These are phyloP conservation scores for Stictocephala bisonia DNA, from an alignment of 2,888 invertebrate genomes.

Conservation along the genomic window DNA sequence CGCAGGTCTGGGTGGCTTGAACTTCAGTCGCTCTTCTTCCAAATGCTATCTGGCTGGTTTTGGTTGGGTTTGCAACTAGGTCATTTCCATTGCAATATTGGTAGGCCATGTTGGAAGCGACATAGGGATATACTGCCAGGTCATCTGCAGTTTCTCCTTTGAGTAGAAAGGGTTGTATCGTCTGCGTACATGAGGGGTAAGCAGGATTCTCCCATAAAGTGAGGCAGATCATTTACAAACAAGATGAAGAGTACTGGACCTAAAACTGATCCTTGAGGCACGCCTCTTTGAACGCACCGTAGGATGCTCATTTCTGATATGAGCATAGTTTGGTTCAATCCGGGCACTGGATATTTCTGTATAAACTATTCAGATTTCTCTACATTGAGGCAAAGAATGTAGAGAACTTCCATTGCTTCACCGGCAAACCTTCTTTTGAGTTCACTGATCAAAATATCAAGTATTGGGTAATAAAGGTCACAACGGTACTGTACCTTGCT, in stretches of 20 bases:
- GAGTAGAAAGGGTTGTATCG: neutral
- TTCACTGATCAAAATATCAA: too few relatives aligned
- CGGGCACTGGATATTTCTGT: too few relatives aligned
- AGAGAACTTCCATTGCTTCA: too few relatives aligned
- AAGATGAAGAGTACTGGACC: neutral
- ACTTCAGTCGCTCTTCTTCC: constrained; percentile 1
- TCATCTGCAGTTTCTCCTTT: neutral
- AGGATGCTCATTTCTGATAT: too few relatives aligned
- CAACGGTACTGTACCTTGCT: too few relatives aligned
- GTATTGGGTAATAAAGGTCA: too few relatives aligned
- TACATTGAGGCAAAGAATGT: too few relatives aligned
- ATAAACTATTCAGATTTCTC: too few relatives aligned
- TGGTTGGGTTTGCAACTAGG: neutral
- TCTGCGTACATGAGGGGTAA: neutral
- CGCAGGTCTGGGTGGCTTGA: neutral
- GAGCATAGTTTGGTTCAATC: too few relatives aligned
- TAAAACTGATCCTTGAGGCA: neutral
- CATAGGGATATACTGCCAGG: neutral
- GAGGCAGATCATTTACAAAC: neutral
- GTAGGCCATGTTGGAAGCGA: neutral
- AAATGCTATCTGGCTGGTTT: constrained; percentile 7
- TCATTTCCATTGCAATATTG: constrained; percentile 1
- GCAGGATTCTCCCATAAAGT: neutral
- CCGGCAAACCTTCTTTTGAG: too few relatives aligned
- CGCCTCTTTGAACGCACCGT: neutral